phyloP scores from a whole-genome alignment of 2,113 vertebrate species.

The Oxyruncus cristatus region DNA sequence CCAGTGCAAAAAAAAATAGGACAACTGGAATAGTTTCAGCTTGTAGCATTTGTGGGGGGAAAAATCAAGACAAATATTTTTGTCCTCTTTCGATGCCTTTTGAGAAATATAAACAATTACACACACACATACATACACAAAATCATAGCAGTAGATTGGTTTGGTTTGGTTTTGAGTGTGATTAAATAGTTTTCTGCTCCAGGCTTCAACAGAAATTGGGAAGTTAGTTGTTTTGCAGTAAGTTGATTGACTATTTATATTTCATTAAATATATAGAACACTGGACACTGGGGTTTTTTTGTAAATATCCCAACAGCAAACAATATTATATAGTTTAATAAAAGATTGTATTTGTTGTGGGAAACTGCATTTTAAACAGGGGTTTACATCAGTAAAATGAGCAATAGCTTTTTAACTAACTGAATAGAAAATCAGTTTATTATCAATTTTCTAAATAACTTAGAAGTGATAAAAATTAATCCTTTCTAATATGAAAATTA shows the following conservation, averaged over 20 bases:
- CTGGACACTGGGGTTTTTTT: not conserved
- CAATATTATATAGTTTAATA: conserved; percentile 8
- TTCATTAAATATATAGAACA: not conserved
- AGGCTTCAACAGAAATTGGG: not conserved
- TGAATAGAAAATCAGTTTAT: conserved; percentile 59
- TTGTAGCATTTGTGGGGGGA: not conserved
- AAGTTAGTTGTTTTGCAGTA: not conserved
- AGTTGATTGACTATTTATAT: not conserved
- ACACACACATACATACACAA: not conserved
- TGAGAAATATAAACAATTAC: conserved; percentile 22
- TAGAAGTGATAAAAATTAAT: conserved; percentile 61
- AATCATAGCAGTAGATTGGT: not conserved
- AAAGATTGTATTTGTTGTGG: conserved; percentile 20
- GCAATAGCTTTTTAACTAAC: conserved; percentile 43
- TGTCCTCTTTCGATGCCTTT: not conserved
- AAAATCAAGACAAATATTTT: not conserved
- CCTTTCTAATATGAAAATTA: conserved; percentile 43
- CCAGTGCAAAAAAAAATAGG: not conserved
- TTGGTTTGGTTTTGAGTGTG: not conserved
- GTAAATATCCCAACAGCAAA: conserved; percentile 7
- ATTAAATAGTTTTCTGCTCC: not conserved
- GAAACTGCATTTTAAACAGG: conserved; percentile 11
- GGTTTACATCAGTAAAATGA: conserved; percentile 65
- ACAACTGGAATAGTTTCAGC: not conserved
- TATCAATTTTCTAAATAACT: conserved; percentile 61